Base-by-base conservation (phyloP, 1,140 invertebrate species). In the Nasonia giraulti region DNA sequence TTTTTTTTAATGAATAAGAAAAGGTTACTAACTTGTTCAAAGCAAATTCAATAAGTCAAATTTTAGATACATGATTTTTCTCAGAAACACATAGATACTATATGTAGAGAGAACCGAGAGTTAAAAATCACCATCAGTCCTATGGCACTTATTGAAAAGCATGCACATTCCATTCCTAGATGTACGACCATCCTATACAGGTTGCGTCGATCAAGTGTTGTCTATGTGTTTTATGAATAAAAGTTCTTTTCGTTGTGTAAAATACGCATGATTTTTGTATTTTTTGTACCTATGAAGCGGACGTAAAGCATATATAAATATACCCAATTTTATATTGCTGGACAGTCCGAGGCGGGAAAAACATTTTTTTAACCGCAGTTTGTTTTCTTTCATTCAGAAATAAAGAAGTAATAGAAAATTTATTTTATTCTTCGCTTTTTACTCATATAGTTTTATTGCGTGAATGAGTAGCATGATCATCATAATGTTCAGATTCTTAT, bases 151-250 rank as follows among this genome's bases (percentile, higher is more conserved):
- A 87, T 86, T 89, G 83, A 82, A 78, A 87, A 86, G 83, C 85
- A 73, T 87, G 86, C 82, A 87, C 85, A 88, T 89, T 88, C 69
- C 85, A 88, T 89, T 88, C 69, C 84, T 88, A 69, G 85, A 87
- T 87, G 80, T 85, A 87, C 84, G 88, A 84, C 75, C 87, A 79
- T 86, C 87, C 86, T 87, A 85, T 88, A 83, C 62, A 86, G 82
- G 77, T 84, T 89, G 86, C 89, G 89, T 87, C 66, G 55, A 89
- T 88, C 47, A 50, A 50, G 87, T 74, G 88, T 85, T 82, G 76
- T 90, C 86, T 90, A 89, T 85, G 86, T 89, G 88, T 89, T 88
- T 33, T 69, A 84, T 17, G 27, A 81, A 84, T 86, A 44, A 37
- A 37, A 37, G 33, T 37, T 37, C 33, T 37, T 37, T 37, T 37